phyloP scores from a whole-genome alignment of 1,140 invertebrate species.

The Drosophila mauritiana region DNA sequence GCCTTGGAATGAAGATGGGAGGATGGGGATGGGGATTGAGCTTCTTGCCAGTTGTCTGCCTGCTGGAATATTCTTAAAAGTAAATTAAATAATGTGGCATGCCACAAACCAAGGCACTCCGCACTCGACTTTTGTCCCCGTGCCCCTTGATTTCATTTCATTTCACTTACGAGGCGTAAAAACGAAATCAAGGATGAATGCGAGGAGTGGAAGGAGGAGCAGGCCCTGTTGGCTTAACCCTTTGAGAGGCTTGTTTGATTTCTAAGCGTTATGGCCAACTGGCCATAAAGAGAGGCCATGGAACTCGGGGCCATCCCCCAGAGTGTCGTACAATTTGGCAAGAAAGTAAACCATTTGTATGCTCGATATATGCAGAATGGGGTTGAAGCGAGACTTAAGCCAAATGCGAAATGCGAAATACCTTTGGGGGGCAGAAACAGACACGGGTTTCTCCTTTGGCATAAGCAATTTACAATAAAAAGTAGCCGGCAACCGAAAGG shows the following conservation, averaged over 20 bases:
- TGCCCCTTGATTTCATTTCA: constrained; percentile 75
- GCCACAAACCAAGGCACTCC: constrained; percentile 65
- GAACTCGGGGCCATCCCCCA: constrained; percentile 47
- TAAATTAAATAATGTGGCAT: constrained; percentile 82
- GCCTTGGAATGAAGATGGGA: background rate
- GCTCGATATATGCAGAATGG: constrained; percentile 45
- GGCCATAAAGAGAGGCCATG: constrained; percentile 32
- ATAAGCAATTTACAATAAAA: constrained; percentile 83
- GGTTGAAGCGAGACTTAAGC: constrained; percentile 31
- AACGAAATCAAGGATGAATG: constrained; percentile 66
- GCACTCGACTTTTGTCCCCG: constrained; percentile 14
- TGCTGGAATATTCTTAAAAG: constrained; percentile 73
- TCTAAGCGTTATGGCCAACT: constrained; percentile 70
- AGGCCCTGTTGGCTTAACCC: constrained; percentile 53
- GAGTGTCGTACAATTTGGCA: constrained; percentile 80
- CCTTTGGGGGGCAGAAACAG: constrained; percentile 63
- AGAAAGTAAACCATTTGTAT: constrained; percentile 63
- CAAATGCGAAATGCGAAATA: constrained; percentile 42
- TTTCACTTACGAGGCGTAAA: constrained; percentile 81
- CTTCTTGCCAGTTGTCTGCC: constrained; percentile 22
- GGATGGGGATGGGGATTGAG: constrained; percentile 2
- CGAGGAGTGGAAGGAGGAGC: background rate
- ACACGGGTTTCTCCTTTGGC: constrained; percentile 58
- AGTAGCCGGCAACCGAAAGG: constrained; percentile 58
- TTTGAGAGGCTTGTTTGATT: constrained; percentile 74